Evolutionary conservation across 2,888 invertebrate genomes (phyloP).

Genomic region (Epinotia ramella): DNA sequence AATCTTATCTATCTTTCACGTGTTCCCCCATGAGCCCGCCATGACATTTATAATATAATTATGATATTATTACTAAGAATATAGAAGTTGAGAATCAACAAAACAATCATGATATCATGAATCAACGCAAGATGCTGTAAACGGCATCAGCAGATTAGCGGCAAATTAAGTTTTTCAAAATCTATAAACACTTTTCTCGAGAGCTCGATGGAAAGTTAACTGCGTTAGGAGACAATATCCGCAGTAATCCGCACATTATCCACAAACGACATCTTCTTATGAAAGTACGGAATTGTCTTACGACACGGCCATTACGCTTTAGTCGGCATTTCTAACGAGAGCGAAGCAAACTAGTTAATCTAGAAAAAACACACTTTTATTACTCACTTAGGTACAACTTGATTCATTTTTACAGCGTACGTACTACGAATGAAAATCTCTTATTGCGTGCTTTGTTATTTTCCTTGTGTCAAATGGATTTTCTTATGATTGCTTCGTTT

Average conservation of each 20-base stretch:
- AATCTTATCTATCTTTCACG: too few species aligned
- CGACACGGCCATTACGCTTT: constrained; percentile 76
- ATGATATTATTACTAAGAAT: too few species aligned
- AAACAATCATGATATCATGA: too few species aligned
- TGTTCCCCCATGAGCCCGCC: too few species aligned
- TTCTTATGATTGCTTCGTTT: constrained; percentile 35
- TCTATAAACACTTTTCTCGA: constrained; percentile 2
- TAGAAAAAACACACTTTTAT: constrained; percentile 57
- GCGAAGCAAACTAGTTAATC: constrained; percentile 65
- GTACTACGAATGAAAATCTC: constrained; percentile 15
- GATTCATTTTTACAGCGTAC: constrained; percentile 18
- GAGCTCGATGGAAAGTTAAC: constrained; percentile 47
- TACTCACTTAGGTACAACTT: constrained; percentile 20
- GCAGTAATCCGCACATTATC: constrained; percentile 46
- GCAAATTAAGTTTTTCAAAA: constrained; percentile 25
- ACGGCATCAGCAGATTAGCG: neutral
- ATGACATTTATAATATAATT: too few species aligned
- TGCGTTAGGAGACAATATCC: constrained; percentile 49
- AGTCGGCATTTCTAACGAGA: constrained; percentile 76
- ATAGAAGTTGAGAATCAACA: neutral
- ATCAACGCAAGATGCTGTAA: neutral
- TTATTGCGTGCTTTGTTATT: constrained; percentile 28
- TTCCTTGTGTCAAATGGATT: constrained; percentile 22
- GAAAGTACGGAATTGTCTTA: constrained; percentile 65
- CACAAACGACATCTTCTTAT: constrained; percentile 46